A percentile compares a stretch with the other conserved stretches of the same genome.
These are phyloP conservation scores for Drosophila suzukii DNA, from an alignment of 1,140 invertebrate species.

Conservation along the genomic window DNA sequence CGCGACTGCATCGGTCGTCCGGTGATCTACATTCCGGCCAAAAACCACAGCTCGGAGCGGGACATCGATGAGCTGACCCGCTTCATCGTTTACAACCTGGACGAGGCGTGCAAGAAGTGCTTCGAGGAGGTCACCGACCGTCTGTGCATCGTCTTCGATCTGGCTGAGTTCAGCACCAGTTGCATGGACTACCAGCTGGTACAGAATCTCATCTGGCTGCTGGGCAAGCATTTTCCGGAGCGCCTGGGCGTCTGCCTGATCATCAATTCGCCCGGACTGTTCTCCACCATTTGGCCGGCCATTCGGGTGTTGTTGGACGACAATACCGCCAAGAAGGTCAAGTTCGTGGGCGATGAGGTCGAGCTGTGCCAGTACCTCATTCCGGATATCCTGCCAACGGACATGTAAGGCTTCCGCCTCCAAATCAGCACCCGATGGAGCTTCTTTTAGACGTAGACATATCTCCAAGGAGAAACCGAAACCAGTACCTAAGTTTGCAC, in stretches of 20 bases:
- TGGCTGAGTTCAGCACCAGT: constrained; percentile 89
- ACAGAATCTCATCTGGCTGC: constrained; percentile 91
- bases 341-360: constrained; percentile 88
- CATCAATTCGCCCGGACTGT: constrained; percentile 89
- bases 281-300: constrained; percentile 90
- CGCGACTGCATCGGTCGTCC: constrained; percentile 89
- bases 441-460: constrained; percentile 63
- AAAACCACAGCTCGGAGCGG: constrained; percentile 90
- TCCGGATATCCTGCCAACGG: constrained; percentile 90
- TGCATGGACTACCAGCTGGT: constrained; percentile 92
- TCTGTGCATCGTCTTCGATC: constrained; percentile 91
- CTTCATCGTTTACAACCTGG: constrained; percentile 91
- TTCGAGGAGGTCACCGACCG: constrained; percentile 92
- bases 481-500: constrained; percentile 66
- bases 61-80: constrained; percentile 90
- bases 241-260: constrained; percentile 90
- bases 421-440: constrained; percentile 1
- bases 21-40: constrained; percentile 91
- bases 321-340: constrained; percentile 90
- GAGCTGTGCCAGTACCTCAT: constrained; percentile 90
- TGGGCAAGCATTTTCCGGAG: constrained; percentile 90
- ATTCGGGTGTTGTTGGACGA: constrained; percentile 91
- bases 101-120: constrained; percentile 90
- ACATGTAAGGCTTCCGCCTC: constrained; percentile 85
- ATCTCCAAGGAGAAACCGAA: constrained; percentile 56